These are phyloP conservation scores for Notamacropus eugenii DNA, from an alignment of 2,797 vertebrate genomes.

Conservation along the genomic window DNA sequence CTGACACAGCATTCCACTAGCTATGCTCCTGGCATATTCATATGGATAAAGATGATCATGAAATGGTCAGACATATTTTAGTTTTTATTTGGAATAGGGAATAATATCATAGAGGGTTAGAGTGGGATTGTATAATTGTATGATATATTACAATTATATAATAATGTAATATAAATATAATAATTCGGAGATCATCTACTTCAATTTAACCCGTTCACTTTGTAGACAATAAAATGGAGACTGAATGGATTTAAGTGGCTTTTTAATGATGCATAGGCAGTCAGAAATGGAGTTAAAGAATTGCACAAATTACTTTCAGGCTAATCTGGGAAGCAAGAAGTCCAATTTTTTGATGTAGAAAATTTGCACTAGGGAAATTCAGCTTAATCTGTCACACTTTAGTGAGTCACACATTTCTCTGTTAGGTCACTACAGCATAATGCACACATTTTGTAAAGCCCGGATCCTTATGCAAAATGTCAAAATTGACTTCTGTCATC, in stretches of 20 bases:
- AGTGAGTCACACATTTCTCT: not conserved
- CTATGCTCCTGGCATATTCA: not conserved
- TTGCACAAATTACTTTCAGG: not conserved
- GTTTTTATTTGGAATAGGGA: not conserved
- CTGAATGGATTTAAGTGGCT: not conserved
- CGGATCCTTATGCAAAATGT: not conserved
- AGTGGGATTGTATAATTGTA: not conserved
- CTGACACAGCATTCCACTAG: not conserved
- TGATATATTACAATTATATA: not conserved
- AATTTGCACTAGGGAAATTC: not conserved
- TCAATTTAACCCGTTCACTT: not conserved
- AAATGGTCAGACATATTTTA: not conserved
- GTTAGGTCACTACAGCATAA: not conserved
- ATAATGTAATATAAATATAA: not conserved
- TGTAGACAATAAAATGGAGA: not conserved
- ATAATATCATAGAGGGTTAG: not conserved
- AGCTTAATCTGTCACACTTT: not conserved
- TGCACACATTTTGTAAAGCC: not conserved
- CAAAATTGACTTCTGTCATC: not conserved
- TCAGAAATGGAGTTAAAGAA: not conserved
- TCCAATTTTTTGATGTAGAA: not conserved
- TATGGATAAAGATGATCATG: not conserved
- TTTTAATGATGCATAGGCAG: not conserved
- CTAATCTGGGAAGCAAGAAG: not conserved
- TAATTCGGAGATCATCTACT: not conserved